A percentile compares a stretch with the other conserved stretches of the same genome.
phyloP scores from a whole-genome alignment of 2,888 invertebrate genomes.

The Ophion obscuratus region DNA sequence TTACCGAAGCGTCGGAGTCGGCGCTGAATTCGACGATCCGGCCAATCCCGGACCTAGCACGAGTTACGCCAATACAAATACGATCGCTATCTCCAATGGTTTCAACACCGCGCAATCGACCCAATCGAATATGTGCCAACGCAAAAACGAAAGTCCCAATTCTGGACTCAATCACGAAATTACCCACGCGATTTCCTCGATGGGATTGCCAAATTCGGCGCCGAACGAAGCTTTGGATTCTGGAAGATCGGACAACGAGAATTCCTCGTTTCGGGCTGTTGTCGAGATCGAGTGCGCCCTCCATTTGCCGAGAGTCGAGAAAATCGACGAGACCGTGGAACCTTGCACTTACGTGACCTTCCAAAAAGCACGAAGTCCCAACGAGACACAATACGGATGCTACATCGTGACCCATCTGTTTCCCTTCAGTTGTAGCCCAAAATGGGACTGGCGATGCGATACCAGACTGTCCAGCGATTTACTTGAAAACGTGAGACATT shows the following conservation, averaged over 20 bases:
- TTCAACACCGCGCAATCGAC: slow-evolving; percentile 9
- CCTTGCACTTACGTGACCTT: slow-evolving; percentile 88
- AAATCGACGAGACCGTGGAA: slow-evolving; percentile 83
- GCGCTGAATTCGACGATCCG: slow-evolving; percentile 79
- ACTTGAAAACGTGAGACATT: slow-evolving; percentile 81
- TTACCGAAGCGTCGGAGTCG: slow-evolving; percentile 81
- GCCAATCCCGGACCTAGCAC: slow-evolving; percentile 68
- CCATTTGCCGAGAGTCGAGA: slow-evolving; percentile 85
- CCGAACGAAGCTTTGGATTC: slow-evolving; percentile 60
- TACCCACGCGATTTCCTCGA: slow-evolving; percentile 4
- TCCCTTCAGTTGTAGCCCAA: slow-evolving; percentile 66
- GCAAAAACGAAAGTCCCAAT: slow-evolving; percentile 33
- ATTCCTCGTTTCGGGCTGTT: slow-evolving; percentile 83
- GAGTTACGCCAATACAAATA: slow-evolving; percentile 63
- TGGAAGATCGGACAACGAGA: slow-evolving; percentile 59
- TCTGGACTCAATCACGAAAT: slow-evolving; percentile 2
- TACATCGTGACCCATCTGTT: slow-evolving; percentile 85
- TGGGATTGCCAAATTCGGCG: slow-evolving; percentile 32
- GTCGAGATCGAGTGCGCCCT: slow-evolving; percentile 86
- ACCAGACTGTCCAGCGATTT: slow-evolving; percentile 67
- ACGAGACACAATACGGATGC: slow-evolving; percentile 75
- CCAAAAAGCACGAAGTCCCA: slow-evolving; percentile 82
- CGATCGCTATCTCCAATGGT: slow-evolving; percentile 23
- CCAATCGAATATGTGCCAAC: slow-evolving; percentile 4
- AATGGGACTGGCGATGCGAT: slow-evolving; percentile 68